Base-by-base conservation (phyloP, 2,888 invertebrate species). In the Phaedon cochleariae region DNA sequence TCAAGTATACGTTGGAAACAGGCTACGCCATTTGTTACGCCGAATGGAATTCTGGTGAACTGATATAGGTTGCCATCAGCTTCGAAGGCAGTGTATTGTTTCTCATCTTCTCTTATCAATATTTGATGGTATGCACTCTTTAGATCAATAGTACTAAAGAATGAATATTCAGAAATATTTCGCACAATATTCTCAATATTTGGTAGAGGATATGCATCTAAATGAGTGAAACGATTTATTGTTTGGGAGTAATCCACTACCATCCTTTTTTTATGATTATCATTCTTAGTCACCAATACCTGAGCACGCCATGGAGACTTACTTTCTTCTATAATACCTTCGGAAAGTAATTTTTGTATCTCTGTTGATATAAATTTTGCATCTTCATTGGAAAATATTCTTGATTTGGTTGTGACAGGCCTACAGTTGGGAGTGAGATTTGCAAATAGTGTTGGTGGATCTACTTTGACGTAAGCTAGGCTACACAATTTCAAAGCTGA, bases 221-320 rank as follows among this genome's bases (percentile, higher is more conserved):
- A n/a, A n/a, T n/a, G n/a, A n/a, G n/a, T n/a, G n/a, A n/a, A n/a
- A n/a, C n/a, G n/a, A 37, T 75, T 77, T 15, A 75, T 70, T 15
- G 73, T 75, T 31, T 51, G 58, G 0, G 74, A 74, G 59, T 75
- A 77, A 37, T 77, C 74, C 9, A 74, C 69, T 1, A 73, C 74
- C 63, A 70, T 65, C 34, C 72, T 37, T 22, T 70, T 71, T 51
- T 67, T 66, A 52, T 76, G 74, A 22, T 46, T 60, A 6, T 61
- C 67, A 17, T 59, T 64, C 15, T 62, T 62, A 22, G 68, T 49
- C 9, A 73, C 52, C 17, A 74, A 55, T 17, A 72, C 74, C 64
- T 77, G 74, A 18, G 63, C 51, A 45, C 63, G 1, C 57, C 63
- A 57, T 20, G 51, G 51, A 17, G 63, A 63, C 21, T n/a, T 58